Evolutionary conservation across 2,113 vertebrate species (phyloP), one percentile per base, ranked within the genome.

Genomic region (Oplegnathus fasciatus): DNA sequence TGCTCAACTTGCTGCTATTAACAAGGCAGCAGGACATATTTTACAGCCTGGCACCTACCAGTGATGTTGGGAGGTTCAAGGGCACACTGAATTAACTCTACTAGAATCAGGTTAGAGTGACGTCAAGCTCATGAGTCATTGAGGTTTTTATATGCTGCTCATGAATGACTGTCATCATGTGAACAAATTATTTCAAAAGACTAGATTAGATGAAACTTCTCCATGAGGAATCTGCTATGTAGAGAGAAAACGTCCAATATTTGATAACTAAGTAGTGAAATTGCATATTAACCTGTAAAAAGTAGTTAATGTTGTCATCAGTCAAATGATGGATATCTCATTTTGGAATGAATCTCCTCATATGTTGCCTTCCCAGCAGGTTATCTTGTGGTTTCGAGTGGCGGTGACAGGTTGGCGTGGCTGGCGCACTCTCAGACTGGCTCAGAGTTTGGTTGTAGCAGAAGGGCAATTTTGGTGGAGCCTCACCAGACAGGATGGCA

Each of bases 401-500:
- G 60, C 26, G 62, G 84, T 89, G 93, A 87, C 91, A 91, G 93
- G 91, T 93, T 93, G 91, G 87, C 66, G 52, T 52, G 72, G 79
- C 88, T 94, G 92, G 90, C 91, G 72, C 86, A 1, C 37, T 70
- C 48, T 79, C 46, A 48, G 74, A 74, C 90, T 94, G 93, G 92
- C 92, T 89, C 78, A 0, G 81, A 87, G 68, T 90, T 89, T 80
- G 85, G 75, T 91, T 82, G 82, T 68, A 90, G 91, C 92, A 93
- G 91, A 93, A 91, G 91, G 93, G 85, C 89, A 90, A 72, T 92
- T 93, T 92, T 90, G 92, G 92, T 92, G 88, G 55, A 86, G 88
- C 86, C 83, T 89, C 86, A 65, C 87, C 85, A 93, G 92, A 93
- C 93, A 93, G 92, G 89, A 93, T 93, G 92, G 90, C 90, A 92